A percentile compares a stretch with the other conserved stretches of the same genome.
Evolutionary conservation across 2,888 invertebrate genomes (phyloP).

Genomic region (Seira ritae): DNA sequence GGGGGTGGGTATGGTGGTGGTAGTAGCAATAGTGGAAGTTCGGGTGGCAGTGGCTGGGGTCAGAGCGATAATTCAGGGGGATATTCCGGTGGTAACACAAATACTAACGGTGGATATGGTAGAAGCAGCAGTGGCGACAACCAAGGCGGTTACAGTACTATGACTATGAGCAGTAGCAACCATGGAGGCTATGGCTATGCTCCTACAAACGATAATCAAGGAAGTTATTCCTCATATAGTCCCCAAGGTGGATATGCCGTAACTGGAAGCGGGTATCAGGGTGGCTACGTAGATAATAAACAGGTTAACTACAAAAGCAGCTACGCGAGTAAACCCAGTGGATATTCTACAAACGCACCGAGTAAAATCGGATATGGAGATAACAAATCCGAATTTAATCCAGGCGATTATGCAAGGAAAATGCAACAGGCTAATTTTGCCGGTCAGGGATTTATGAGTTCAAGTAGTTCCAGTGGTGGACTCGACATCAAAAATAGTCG

Average conservation of each 20-base stretch:
- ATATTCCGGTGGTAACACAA: background rate
- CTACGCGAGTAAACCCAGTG: too few species aligned
- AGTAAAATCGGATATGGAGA: too few species aligned
- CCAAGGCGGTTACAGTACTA: background rate
- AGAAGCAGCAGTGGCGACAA: background rate
- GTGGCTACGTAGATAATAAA: too few species aligned
- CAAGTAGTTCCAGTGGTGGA: background rate
- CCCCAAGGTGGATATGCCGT: too few species aligned
- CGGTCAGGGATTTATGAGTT: too few species aligned
- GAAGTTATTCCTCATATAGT: too few species aligned
- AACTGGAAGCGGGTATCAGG: too few species aligned
- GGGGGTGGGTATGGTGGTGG: constrained; percentile 27
- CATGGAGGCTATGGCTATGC: background rate
- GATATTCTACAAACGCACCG: too few species aligned
- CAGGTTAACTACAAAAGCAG: too few species aligned
- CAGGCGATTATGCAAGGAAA: too few species aligned
- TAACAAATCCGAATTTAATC: too few species aligned
- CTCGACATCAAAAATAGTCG: background rate
- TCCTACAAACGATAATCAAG: background rate
- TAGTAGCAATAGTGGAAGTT: background rate
- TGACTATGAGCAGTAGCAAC: background rate
- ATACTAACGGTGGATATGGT: constrained; percentile 12
- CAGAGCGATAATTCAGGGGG: constrained; percentile 32
- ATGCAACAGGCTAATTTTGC: too few species aligned
- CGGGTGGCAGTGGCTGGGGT: constrained; percentile 5